Conservation (phyloP, 2,888 invertebrate genomes). For the Cephus rjabovi region DNA sequence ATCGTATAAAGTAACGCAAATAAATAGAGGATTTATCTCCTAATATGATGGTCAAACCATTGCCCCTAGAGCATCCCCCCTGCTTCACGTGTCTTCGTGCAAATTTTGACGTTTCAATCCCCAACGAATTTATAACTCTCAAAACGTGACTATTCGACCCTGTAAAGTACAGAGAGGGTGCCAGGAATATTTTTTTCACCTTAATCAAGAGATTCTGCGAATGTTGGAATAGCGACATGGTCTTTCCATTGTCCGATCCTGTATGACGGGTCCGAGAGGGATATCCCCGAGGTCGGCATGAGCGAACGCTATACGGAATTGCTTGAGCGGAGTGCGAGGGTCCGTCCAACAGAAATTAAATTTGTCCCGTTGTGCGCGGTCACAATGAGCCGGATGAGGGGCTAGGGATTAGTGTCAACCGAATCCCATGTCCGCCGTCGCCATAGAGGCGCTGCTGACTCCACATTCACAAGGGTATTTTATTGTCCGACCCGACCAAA, state of each 20-base stretch:
- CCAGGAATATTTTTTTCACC: not conserved
- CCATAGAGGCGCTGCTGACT: not conserved
- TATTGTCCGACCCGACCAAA: not conserved
- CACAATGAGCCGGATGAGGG: conserved; percentile 41
- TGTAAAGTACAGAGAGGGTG: not conserved
- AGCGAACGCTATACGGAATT: not conserved
- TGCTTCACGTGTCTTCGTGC: not conserved
- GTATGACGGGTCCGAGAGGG: not conserved
- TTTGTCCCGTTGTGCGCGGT: conserved; percentile 35
- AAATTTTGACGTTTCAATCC: not conserved
- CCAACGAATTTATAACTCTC: not conserved
- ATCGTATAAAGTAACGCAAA: not conserved
- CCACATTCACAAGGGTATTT: not conserved
- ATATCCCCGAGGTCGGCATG: not conserved
- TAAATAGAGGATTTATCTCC: not conserved
- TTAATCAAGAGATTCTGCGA: not conserved
- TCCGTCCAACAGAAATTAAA: conserved; percentile 36
- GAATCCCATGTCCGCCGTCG: conserved; percentile 11
- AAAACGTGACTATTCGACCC: not conserved
- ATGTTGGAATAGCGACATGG: not conserved
- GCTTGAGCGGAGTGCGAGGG: conserved; percentile 3
- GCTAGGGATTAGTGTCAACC: conserved; percentile 32
- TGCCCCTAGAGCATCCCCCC: not conserved
- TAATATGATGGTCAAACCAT: not conserved
- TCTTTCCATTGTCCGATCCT: conserved; percentile 1